phyloP scores from a whole-genome alignment of 2,797 vertebrate species.

The Gambusia yucatana region DNA sequence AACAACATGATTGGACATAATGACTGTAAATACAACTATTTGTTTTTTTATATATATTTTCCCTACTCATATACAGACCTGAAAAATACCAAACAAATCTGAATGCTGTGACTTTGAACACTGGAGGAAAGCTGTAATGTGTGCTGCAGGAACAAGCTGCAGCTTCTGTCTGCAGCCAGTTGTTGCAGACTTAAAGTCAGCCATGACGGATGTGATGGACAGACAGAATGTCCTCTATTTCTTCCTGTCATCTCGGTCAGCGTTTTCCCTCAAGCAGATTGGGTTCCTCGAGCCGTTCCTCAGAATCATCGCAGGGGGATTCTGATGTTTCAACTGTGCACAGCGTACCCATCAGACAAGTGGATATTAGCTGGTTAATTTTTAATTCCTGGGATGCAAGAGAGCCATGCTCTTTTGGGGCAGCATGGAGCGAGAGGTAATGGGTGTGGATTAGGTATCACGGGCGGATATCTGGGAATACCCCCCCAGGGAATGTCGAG shows the following conservation, averaged over 20 bases:
- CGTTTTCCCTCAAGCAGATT: slow-evolving; percentile 76
- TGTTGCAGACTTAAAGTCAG: slow-evolving; percentile 50
- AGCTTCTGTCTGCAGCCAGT: slow-evolving; percentile 53
- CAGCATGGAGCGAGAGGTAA: slow-evolving; percentile 76
- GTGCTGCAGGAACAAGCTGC: slow-evolving; percentile 46
- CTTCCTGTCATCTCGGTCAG: slow-evolving; percentile 75
- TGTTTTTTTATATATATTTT: neutral
- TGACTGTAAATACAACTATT: neutral
- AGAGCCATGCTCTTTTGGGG: slow-evolving; percentile 76
- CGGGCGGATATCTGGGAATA: slow-evolving; percentile 80
- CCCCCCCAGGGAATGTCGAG: slow-evolving; percentile 71
- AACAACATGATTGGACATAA: neutral
- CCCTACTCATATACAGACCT: neutral
- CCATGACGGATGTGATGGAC: slow-evolving; percentile 69
- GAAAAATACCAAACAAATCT: neutral
- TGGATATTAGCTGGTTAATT: slow-evolving; percentile 87
- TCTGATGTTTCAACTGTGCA: slow-evolving; percentile 81
- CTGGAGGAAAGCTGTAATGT: neutral
- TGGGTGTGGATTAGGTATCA: slow-evolving; percentile 85
- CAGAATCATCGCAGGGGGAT: slow-evolving; percentile 74
- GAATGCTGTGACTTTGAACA: neutral
- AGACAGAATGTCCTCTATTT: slow-evolving; percentile 61
- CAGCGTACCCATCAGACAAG: slow-evolving; percentile 80
- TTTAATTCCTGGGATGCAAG: slow-evolving; percentile 83
- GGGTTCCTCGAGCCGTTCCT: slow-evolving; percentile 75